phyloP scores from a whole-genome alignment of 2,797 vertebrate genomes.

The Crocidura indochinensis region DNA sequence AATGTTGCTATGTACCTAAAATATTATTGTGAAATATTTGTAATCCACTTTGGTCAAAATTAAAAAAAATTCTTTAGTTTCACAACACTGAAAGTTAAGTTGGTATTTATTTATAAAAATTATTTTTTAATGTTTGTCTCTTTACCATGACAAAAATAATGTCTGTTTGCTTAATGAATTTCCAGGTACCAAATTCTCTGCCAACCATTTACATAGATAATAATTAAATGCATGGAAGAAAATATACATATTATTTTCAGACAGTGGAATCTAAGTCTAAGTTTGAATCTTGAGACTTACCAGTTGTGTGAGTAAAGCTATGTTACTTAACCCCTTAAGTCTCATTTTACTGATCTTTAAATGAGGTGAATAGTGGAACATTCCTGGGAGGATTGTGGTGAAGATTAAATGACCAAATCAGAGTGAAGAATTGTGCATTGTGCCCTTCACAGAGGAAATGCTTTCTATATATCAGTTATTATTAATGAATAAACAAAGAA shows the following conservation, averaged over 20 bases:
- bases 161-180: constrained; percentile 56
- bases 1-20: no score
- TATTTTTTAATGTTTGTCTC: neutral
- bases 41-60: no score
- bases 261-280: neutral
- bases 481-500: constrained; percentile 79
- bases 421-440: constrained; percentile 63
- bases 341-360: constrained; percentile 79
- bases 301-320: constrained; percentile 29
- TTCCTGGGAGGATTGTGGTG: constrained; percentile 73
- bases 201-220: neutral
- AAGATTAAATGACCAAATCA: constrained; percentile 76
- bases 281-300: constrained; percentile 26
- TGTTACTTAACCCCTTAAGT: constrained; percentile 38
- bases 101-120: constrained; percentile 56
- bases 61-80: neutral
- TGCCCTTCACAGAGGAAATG: constrained; percentile 63
- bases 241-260: neutral
- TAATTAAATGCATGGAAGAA: constrained; percentile 6
- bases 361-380: constrained; percentile 65
- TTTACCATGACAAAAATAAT: constrained; percentile 1
- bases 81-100: constrained; percentile 34
- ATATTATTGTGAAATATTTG: no score
- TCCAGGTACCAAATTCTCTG: constrained; percentile 12
- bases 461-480: constrained; percentile 64